These are phyloP conservation scores for Orussus abietinus DNA, from an alignment of 1,140 invertebrate species.

Conservation along the genomic window DNA sequence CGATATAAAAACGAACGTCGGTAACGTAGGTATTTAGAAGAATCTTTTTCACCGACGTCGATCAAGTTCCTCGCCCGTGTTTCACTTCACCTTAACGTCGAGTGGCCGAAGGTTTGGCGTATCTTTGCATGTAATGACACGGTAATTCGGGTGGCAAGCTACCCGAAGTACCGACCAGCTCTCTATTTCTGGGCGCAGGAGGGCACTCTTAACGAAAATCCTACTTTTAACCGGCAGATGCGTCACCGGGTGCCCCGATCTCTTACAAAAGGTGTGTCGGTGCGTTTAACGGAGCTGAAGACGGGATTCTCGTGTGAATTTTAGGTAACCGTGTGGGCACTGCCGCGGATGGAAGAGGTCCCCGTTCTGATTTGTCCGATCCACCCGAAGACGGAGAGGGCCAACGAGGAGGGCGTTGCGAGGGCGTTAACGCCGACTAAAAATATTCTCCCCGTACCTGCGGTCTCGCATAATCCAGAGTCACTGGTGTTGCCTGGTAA, in stretches of 20 bases:
- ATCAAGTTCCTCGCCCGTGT: no score
- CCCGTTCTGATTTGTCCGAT: conserved; percentile 60
- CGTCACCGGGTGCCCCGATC: not conserved
- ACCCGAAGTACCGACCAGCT: not conserved
- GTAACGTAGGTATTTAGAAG: no score
- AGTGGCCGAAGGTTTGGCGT: no score
- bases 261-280: not conserved
- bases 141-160: no score
- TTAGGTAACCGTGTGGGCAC: conserved; percentile 64
- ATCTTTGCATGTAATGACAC: no score
- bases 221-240: conserved; percentile 1
- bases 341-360: conserved; percentile 65
- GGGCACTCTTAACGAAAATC: not conserved
- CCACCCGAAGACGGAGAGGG: conserved; percentile 37
- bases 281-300: not conserved
- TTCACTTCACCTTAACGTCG: no score
- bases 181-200: not conserved
- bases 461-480: conserved; percentile 22
- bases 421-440: conserved; percentile 46
- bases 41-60: no score
- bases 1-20: no score
- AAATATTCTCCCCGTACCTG: conserved; percentile 22
- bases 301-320: conserved; percentile 17
- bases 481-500: conserved; percentile 41
- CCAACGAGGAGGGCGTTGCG: conserved; percentile 39